Percentiles rank a stretch among this genome's conserved stretches.
Evolutionary conservation across 1,140 invertebrate species (phyloP).

Genomic region (Oedothorax gibbosus): DNA sequence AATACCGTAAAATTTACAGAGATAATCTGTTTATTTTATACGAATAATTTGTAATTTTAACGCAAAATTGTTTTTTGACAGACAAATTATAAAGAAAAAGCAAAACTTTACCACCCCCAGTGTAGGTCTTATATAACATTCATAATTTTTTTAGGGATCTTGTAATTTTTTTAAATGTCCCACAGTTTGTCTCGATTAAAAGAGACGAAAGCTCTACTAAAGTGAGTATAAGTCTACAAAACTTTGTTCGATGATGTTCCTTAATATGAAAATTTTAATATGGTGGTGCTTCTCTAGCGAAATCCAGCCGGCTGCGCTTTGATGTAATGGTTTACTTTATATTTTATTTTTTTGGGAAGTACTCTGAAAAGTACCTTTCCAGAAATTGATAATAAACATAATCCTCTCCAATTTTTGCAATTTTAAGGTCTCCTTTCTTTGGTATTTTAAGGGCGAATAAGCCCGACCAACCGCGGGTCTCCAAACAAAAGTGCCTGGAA

Average conservation of each 20-base stretch:
- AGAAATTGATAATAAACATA: neutral
- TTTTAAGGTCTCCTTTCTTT: constrained; percentile 5
- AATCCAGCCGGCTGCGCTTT: constrained; percentile 19
- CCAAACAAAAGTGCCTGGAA: too few relatives aligned
- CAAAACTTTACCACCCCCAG: too few relatives aligned
- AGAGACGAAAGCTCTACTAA: constrained; percentile 5
- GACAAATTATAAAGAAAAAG: too few relatives aligned
- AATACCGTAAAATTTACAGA: too few relatives aligned
- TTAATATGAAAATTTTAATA: constrained; percentile 12
- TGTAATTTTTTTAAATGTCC: constrained; percentile 3
- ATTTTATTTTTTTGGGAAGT: neutral
- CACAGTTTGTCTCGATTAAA: constrained; percentile 2
- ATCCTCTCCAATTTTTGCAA: constrained; percentile 11
- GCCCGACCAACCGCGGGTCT: neutral
- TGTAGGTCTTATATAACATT: too few relatives aligned
- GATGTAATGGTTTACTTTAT: neutral
- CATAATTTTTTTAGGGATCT: neutral
- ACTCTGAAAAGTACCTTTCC: constrained; percentile 8
- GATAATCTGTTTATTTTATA: too few relatives aligned
- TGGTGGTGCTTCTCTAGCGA: neutral
- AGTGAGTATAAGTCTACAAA: constrained; percentile 16
- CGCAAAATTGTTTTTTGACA: too few relatives aligned
- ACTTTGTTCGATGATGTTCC: constrained; percentile 22
- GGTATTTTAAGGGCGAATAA: neutral
- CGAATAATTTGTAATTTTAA: too few relatives aligned